Conservation (phyloP, 2,888 invertebrate genomes). For the Carterocephalus palaemon region DNA sequence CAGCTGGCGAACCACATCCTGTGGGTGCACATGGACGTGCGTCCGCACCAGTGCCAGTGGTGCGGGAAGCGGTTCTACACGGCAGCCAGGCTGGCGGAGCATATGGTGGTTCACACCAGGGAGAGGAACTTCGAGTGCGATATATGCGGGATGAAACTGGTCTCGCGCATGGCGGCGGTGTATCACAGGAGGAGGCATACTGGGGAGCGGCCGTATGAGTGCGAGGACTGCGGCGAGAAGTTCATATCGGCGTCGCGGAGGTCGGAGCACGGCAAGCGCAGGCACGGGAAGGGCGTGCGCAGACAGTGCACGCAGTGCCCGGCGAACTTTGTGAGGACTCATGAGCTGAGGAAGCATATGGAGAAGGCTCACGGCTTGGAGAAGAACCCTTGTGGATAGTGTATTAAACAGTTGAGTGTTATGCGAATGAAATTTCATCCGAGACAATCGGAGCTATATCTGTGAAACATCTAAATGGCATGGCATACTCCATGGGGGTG, state of each 20-base stretch:
- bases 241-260: constrained; percentile 67
- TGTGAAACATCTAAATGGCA: too few relatives aligned
- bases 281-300: constrained; percentile 56
- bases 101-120: constrained; percentile 73
- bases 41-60: constrained; percentile 72
- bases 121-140: constrained; percentile 74
- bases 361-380: constrained; percentile 45
- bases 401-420: neutral
- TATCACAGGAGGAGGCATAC: constrained; percentile 70
- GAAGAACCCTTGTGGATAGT: neutral
- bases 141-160: constrained; percentile 69
- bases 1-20: constrained; percentile 69
- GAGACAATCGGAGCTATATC: too few relatives aligned
- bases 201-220: constrained; percentile 67
- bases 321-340: constrained; percentile 50
- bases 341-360: constrained; percentile 56
- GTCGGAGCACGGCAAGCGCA: constrained; percentile 62
- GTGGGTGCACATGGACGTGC: constrained; percentile 70
- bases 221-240: constrained; percentile 61
- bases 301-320: constrained; percentile 52
- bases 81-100: constrained; percentile 70
- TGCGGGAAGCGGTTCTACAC: constrained; percentile 76
- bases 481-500: too few relatives aligned
- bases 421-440: neutral
- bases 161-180: constrained; percentile 67